Evolutionary conservation across 2,797 vertebrate species (phyloP).

Genomic region (Eutrigla gurnardus): DNA sequence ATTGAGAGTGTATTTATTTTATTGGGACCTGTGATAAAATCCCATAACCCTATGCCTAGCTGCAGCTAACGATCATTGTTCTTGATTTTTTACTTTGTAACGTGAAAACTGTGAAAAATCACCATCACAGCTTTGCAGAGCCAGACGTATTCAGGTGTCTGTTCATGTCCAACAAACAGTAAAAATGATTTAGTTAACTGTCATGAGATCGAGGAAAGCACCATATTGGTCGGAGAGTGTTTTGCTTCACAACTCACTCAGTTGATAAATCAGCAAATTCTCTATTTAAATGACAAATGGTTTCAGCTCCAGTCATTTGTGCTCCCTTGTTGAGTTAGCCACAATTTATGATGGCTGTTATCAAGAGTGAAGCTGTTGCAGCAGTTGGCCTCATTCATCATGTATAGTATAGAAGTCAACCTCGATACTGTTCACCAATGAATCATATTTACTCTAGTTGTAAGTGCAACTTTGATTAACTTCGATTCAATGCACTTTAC

Average conservation of each 20-base stretch:
- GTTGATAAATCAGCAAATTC: background rate
- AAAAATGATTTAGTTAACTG: too few species aligned
- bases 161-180: too few species aligned
- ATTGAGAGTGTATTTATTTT: background rate
- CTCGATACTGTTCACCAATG: background rate
- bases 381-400: background rate
- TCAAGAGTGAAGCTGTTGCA: background rate
- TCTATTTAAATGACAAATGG: background rate
- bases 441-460: background rate
- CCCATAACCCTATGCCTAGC: background rate
- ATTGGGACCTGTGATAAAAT: background rate
- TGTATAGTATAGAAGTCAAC: background rate
- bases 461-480: background rate
- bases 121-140: background rate
- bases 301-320: background rate
- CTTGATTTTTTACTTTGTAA: background rate
- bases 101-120: background rate
- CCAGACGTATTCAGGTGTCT: too few species aligned
- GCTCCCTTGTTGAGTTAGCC: background rate
- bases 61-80: background rate
- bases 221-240: too few species aligned
- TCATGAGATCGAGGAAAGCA: too few species aligned
- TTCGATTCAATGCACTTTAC: background rate
- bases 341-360: background rate
- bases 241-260: background rate